Evolutionary conservation across 2,113 vertebrate genomes (phyloP).

Genomic region (Xyliphius kryptos): DNA sequence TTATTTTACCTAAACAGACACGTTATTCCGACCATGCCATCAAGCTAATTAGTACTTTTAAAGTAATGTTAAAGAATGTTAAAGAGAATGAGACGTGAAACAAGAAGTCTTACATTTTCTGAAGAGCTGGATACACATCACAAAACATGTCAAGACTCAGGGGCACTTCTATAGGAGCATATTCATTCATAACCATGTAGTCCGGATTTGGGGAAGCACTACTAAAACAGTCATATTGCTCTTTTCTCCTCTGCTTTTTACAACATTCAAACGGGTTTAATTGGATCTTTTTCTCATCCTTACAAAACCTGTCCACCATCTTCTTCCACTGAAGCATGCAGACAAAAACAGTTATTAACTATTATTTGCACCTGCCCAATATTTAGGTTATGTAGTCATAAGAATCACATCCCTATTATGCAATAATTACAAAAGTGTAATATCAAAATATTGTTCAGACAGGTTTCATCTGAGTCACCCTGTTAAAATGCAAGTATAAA

Average conservation of each 20-base stretch:
- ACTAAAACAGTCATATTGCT: constrained; percentile 66
- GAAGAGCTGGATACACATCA: constrained; percentile 46
- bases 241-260: not conserved
- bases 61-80: not conserved
- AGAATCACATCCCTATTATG: too few relatives aligned
- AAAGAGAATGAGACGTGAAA: not conserved
- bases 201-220: constrained; percentile 58
- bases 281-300: constrained; percentile 38
- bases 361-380: too few relatives aligned
- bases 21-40: too few relatives aligned
- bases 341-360: not conserved
- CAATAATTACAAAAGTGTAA: too few relatives aligned
- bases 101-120: constrained; percentile 49
- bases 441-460: too few relatives aligned
- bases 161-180: not conserved
- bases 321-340: constrained; percentile 68
- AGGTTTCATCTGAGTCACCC: too few relatives aligned
- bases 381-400: too few relatives aligned
- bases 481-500: too few relatives aligned
- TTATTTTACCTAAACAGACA: too few relatives aligned
- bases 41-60: too few relatives aligned
- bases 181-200: constrained; percentile 57
- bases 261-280: constrained; percentile 63
- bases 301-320: constrained; percentile 65
- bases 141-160: constrained; percentile 47